These are phyloP conservation scores for Agapornis roseicollis DNA, from an alignment of 2,113 vertebrate species.

Conservation along the genomic window DNA sequence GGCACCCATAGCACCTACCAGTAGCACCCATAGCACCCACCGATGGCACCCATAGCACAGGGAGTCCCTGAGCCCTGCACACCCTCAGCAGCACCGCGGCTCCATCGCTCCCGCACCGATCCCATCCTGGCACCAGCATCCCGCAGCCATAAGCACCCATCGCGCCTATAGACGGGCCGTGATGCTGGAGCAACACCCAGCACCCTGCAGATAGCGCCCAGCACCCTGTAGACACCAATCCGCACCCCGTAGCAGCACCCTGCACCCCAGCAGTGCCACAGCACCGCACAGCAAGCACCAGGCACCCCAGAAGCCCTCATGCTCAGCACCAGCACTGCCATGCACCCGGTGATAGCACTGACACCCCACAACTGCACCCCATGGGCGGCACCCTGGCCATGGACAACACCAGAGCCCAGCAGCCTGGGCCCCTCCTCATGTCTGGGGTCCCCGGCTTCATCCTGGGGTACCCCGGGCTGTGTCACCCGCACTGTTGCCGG, in stretches of 20 bases:
- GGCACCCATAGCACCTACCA: too few relatives aligned
- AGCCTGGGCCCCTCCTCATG: background rate
- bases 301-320: background rate
- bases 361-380: background rate
- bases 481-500: background rate
- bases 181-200: background rate
- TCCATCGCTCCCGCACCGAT: background rate
- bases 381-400: background rate
- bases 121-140: background rate
- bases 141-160: background rate
- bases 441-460: background rate
- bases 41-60: background rate
- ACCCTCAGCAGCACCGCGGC: background rate
- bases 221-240: background rate
- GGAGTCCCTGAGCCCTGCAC: background rate
- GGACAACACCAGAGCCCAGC: background rate
- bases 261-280: background rate
- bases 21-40: fast-evolving
- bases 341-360: background rate
- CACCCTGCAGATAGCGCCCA: background rate
- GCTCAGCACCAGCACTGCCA: background rate
- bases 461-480: background rate
- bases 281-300: background rate
- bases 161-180: fast-evolving
- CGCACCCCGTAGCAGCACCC: background rate